Evolutionary conservation across 2,797 vertebrate genomes (phyloP).

Genomic region (Anguilla anguilla): DNA sequence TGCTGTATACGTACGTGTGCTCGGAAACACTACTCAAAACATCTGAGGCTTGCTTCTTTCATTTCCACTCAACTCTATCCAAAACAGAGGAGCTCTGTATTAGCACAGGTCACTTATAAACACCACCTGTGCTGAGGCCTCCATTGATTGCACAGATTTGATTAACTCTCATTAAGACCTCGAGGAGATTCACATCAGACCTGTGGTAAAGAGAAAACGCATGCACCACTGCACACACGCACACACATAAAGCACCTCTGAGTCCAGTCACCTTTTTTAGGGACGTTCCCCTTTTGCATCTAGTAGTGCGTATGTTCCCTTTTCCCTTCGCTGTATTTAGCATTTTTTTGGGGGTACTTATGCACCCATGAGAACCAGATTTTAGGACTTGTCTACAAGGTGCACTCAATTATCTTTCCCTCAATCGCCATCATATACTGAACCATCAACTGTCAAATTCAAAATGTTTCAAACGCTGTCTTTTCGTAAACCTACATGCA

Average conservation of each 20-base stretch:
- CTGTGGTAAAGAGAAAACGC: background rate
- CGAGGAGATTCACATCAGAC: constrained; percentile 14
- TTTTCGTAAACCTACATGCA: constrained; percentile 19
- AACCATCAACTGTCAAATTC: no score
- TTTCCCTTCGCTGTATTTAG: no score
- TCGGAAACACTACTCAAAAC: background rate
- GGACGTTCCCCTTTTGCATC: no score
- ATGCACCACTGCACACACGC: background rate
- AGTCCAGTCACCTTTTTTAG: no score
- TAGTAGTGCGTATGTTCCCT: no score
- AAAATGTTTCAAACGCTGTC: no score
- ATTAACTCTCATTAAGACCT: background rate
- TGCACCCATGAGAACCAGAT: no score
- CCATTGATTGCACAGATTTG: background rate
- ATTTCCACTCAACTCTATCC: background rate
- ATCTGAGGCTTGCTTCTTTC: background rate
- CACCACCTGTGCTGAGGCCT: background rate
- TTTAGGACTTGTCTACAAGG: no score
- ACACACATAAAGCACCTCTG: background rate
- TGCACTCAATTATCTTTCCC: no score
- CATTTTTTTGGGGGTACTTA: no score
- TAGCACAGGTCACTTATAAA: background rate
- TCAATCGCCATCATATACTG: no score
- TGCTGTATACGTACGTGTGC: background rate
- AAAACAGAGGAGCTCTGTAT: background rate